Percentiles rank a stretch among this genome's conserved stretches.
These are phyloP conservation scores for Girardia tigrina DNA, from an alignment of 2,888 invertebrate species.

Conservation along the genomic window DNA sequence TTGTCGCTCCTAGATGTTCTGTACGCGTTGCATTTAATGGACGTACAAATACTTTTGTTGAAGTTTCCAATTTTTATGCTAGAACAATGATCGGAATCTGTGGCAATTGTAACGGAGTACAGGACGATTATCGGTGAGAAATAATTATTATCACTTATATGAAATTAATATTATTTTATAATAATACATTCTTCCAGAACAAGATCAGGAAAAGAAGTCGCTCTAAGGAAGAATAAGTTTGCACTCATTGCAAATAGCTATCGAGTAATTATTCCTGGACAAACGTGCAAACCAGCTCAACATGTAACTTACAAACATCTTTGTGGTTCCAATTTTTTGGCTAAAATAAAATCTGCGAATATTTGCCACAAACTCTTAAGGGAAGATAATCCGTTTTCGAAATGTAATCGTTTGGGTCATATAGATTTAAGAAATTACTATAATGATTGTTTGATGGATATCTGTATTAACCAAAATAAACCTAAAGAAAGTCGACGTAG, in stretches of 20 bases:
- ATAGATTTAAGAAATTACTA: background rate
- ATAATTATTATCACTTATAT: no score
- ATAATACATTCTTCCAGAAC: background rate
- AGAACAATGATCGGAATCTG: conserved; percentile 39
- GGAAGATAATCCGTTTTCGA: background rate
- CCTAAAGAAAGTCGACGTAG: background rate
- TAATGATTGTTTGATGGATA: conserved; percentile 25
- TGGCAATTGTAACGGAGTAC: conserved; percentile 40
- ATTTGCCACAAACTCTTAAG: background rate
- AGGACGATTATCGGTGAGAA: conserved; percentile 38
- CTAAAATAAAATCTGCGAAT: background rate
- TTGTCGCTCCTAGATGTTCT: conserved; percentile 38
- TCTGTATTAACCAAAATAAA: background rate
- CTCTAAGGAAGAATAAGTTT: background rate
- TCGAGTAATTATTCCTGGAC: background rate
- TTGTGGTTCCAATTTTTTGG: background rate
- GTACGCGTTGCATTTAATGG: conserved; percentile 39
- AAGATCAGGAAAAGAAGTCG: background rate
- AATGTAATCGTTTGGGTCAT: background rate
- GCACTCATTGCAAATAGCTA: background rate
- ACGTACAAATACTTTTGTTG: conserved; percentile 37
- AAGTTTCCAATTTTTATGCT: conserved; percentile 37
- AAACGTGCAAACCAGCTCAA: background rate
- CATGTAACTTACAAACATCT: background rate
- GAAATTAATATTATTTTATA: no score